These are phyloP conservation scores for Rhea pennata DNA, from an alignment of 2,113 vertebrate species.

Conservation along the genomic window DNA sequence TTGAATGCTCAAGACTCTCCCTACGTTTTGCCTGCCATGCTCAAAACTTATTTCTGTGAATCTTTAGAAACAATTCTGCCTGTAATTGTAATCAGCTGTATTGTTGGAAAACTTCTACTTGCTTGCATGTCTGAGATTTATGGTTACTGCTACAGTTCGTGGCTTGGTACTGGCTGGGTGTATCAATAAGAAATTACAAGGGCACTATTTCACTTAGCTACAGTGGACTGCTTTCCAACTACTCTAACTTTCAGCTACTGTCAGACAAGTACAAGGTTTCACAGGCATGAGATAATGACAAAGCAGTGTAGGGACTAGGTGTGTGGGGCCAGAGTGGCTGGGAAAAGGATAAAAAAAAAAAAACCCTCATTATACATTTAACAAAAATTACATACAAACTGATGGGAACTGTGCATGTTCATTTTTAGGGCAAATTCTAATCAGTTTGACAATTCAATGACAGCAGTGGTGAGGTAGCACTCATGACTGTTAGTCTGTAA, in stretches of 20 bases:
- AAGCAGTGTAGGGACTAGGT: not conserved
- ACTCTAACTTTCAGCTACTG: not conserved
- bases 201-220: constrained; percentile 3
- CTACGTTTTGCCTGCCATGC: not conserved
- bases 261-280: not conserved
- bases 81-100: constrained; percentile 19
- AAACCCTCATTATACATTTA: not conserved
- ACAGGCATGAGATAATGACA: not conserved
- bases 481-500: not conserved
- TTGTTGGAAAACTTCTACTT: constrained; percentile 18
- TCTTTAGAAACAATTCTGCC: constrained; percentile 4
- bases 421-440: not conserved
- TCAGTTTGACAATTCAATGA: not conserved
- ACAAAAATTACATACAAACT: not conserved
- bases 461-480: not conserved
- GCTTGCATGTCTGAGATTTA: constrained; percentile 19
- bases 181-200: not conserved
- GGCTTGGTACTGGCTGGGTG: not conserved
- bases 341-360: not conserved
- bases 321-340: not conserved
- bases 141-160: not conserved
- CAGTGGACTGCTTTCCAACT: constrained; percentile 33
- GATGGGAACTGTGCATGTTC: not conserved
- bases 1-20: not conserved
- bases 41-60: not conserved